phyloP scores from a whole-genome alignment of 2,888 invertebrate genomes.

The Stenotaenia linearis region DNA sequence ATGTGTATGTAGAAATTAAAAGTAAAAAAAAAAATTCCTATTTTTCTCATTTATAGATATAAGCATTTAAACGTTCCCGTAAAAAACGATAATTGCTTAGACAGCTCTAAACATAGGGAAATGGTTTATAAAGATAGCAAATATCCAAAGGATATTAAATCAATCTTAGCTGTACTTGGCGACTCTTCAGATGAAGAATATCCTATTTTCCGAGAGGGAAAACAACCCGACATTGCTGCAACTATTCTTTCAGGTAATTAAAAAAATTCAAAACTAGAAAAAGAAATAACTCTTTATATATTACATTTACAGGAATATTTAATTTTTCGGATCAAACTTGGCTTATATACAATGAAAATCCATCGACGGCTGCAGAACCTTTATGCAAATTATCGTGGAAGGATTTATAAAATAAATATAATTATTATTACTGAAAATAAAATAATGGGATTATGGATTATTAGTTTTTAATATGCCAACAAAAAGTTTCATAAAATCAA shows the following conservation, averaged over 20 bases:
- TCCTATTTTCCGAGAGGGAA: background rate
- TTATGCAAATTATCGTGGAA: background rate
- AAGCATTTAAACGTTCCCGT: background rate
- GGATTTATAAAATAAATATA: background rate
- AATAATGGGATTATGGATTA: background rate
- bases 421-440: background rate
- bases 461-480: background rate
- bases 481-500: background rate
- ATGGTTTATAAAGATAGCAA: background rate
- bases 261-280: background rate
- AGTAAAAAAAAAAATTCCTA: background rate
- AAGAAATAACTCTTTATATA: background rate
- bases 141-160: background rate
- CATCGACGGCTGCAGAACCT: background rate
- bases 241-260: background rate
- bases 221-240: background rate
- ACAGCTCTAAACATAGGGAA: background rate
- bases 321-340: background rate
- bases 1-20: background rate
- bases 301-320: background rate
- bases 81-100: background rate
- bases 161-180: background rate
- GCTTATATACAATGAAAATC: background rate
- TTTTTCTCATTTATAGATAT: background rate
- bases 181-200: background rate